These are phyloP conservation scores for Patella pellucida DNA, from an alignment of 2,888 invertebrate species.

Conservation along the genomic window DNA sequence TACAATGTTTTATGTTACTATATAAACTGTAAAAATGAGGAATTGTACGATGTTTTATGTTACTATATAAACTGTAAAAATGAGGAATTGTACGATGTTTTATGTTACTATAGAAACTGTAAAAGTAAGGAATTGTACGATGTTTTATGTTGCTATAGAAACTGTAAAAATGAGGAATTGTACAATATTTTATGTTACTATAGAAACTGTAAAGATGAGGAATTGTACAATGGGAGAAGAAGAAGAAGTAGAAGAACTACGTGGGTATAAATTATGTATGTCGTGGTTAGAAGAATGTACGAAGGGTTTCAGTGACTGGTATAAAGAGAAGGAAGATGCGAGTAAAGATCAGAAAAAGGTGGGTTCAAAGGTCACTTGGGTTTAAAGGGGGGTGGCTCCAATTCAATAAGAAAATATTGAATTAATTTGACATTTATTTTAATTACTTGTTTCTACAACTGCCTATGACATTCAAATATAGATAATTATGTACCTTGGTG, in stretches of 20 bases:
- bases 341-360: slow-evolving; percentile 63
- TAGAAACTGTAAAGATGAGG: slow-evolving; percentile 67
- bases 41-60: too few species aligned
- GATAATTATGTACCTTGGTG: too few species aligned
- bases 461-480: too few species aligned
- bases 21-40: too few species aligned
- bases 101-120: slow-evolving; percentile 55
- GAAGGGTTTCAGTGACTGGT: slow-evolving; percentile 58
- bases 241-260: slow-evolving; percentile 60
- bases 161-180: slow-evolving; percentile 54
- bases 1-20: too few species aligned
- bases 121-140: slow-evolving; percentile 36
- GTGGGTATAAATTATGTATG: slow-evolving; percentile 62
- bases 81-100: too few species aligned
- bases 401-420: too few species aligned
- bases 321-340: slow-evolving; percentile 50
- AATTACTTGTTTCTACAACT: too few species aligned
- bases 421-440: too few species aligned
- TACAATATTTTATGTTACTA: not conserved
- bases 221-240: slow-evolving; percentile 54
- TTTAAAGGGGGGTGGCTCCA: too few species aligned
- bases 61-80: too few species aligned
- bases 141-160: slow-evolving; percentile 38
- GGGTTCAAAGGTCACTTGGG: not conserved
- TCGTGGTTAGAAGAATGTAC: slow-evolving; percentile 63